Percentiles rank a stretch among this genome's conserved stretches.
Conservation (phyloP, 2,113 vertebrate species). For the Oreochromis tanganicae region DNA sequence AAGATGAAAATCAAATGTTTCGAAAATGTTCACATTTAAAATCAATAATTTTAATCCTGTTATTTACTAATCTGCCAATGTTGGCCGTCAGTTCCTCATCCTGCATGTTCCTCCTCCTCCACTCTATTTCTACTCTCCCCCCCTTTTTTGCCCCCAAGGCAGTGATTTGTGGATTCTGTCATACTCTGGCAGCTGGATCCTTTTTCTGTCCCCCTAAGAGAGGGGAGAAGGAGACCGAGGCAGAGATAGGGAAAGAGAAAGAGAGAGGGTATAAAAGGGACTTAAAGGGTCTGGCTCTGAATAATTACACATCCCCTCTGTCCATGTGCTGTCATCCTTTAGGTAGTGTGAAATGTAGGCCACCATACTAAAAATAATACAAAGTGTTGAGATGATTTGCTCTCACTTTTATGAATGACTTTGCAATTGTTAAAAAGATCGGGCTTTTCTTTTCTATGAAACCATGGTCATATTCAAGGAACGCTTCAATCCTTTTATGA, state of each 20-base stretch:
- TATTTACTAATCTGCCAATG: background rate
- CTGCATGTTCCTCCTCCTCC: background rate
- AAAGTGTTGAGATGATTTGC: background rate
- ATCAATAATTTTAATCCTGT: background rate
- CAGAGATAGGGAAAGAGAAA: background rate
- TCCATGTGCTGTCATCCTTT: conserved; percentile 41
- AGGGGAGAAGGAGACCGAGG: background rate
- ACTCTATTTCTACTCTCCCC: background rate
- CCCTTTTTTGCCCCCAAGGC: conserved; percentile 20
- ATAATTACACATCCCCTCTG: conserved; percentile 52
- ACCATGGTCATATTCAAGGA: background rate
- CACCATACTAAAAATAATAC: conserved; percentile 44
- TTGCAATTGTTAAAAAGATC: background rate
- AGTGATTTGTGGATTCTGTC: conserved; percentile 63
- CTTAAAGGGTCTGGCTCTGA: conserved; percentile 27
- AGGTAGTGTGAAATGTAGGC: conserved; percentile 54
- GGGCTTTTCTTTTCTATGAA: background rate
- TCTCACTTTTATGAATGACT: conserved; percentile 39
- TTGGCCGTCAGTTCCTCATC: background rate
- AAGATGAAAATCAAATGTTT: background rate
- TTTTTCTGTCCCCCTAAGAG: conserved; percentile 30
- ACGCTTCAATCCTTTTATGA: background rate
- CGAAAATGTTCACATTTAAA: background rate
- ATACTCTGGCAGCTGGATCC: conserved; percentile 39
- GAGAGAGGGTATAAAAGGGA: conserved; percentile 1